Evolutionary conservation across 2,888 invertebrate species (phyloP).

Genomic region (Diplazon laetatorius): DNA sequence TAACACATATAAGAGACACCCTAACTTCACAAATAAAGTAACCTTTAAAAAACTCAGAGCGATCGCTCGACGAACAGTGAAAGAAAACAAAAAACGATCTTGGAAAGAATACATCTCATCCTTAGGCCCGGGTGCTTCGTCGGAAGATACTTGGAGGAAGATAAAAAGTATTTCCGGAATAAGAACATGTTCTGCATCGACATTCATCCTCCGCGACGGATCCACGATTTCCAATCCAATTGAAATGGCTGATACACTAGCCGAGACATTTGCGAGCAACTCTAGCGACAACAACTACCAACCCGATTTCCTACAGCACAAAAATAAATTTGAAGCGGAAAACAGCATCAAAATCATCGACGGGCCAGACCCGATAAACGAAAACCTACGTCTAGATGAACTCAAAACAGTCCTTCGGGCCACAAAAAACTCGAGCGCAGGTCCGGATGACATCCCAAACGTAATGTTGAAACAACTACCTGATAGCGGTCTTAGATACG

Average conservation of each 20-base stretch:
- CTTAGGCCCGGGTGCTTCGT: too few relatives aligned
- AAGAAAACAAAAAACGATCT: constrained; percentile 38
- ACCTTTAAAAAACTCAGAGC: constrained; percentile 53
- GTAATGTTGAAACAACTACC: constrained; percentile 38
- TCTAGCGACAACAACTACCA: constrained; percentile 32
- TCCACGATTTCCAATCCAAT: background rate
- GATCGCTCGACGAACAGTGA: constrained; percentile 49
- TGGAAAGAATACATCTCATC: too few relatives aligned
- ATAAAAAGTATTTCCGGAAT: background rate
- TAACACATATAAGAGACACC: constrained; percentile 59
- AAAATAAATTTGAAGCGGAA: constrained; percentile 11
- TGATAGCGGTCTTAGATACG: constrained; percentile 16
- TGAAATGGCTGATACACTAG: constrained; percentile 29
- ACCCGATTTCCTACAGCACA: background rate
- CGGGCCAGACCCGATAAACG: background rate
- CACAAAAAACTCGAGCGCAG: constrained; percentile 35
- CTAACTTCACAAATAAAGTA: background rate
- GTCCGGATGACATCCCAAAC: constrained; percentile 43
- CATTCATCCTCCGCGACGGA: constrained; percentile 2
- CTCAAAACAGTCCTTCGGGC: constrained; percentile 3
- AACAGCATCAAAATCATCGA: background rate
- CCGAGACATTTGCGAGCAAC: constrained; percentile 31
- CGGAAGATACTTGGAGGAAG: background rate
- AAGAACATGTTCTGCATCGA: background rate
- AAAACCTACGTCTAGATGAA: background rate